phyloP scores from a whole-genome alignment of 2,888 invertebrate genomes.

The Drosophila conformis region DNA sequence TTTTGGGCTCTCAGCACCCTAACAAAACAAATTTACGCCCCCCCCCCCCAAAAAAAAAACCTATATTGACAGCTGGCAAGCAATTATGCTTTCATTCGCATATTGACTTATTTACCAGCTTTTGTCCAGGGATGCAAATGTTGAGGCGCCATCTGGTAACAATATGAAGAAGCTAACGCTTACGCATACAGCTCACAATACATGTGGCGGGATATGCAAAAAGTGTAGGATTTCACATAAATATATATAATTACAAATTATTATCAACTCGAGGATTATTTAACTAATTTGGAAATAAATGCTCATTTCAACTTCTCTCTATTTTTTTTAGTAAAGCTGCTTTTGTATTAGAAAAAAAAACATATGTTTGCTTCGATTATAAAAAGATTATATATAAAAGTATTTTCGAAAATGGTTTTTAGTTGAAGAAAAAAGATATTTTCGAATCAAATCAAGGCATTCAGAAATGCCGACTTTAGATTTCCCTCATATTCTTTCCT shows the following conservation, averaged over 20 bases:
- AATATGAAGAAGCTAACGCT: neutral
- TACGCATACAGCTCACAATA: neutral
- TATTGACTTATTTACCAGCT: slow-evolving; percentile 28
- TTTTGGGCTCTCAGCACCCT: neutral
- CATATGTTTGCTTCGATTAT: neutral
- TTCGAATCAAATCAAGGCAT: neutral
- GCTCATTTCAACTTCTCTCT: neutral
- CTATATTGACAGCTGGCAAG: slow-evolving; percentile 17
- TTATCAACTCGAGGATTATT: neutral
- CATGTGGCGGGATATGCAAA: slow-evolving; percentile 1
- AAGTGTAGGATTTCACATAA: neutral
- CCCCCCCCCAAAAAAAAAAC: neutral
- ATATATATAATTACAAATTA: neutral
- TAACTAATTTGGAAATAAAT: neutral
- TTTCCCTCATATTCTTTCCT: neutral
- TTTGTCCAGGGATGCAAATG: slow-evolving; percentile 17
- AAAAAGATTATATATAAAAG: neutral
- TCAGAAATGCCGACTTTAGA: neutral
- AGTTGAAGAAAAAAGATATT: neutral
- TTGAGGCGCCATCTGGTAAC: slow-evolving; percentile 19
- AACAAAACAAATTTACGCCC: neutral
- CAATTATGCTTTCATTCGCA: slow-evolving; percentile 29
- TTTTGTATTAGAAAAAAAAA: neutral
- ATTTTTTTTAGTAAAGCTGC: neutral
- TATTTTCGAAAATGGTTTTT: neutral